A percentile compares a stretch with the other conserved stretches of the same genome.
phyloP scores from a whole-genome alignment of 2,797 vertebrate genomes.

The Tangara arthus region DNA sequence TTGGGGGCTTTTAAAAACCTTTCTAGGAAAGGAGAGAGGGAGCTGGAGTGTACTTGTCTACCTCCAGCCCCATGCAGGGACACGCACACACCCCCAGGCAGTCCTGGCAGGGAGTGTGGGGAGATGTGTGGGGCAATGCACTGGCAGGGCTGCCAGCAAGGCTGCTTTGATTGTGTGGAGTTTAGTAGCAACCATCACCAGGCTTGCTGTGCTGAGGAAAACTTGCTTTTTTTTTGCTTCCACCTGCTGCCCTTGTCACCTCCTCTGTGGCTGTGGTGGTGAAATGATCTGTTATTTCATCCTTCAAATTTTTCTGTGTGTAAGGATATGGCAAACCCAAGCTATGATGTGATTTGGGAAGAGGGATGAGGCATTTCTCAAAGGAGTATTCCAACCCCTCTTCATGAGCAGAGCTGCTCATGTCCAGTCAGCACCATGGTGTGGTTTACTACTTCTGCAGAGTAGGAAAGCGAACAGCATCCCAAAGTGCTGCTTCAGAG shows the following conservation, averaged over 20 bases:
- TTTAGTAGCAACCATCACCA: neutral
- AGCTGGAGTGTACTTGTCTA: neutral
- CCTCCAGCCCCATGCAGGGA: accelerated
- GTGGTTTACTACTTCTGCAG: neutral
- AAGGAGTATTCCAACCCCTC: neutral
- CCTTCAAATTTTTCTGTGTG: accelerated
- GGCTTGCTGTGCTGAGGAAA: neutral
- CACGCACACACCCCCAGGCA: accelerated
- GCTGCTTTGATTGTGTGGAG: neutral
- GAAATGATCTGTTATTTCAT: accelerated
- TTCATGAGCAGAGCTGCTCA: neutral
- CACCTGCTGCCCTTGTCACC: neutral
- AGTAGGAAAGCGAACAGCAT: neutral
- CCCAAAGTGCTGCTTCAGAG: neutral
- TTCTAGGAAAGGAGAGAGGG: neutral
- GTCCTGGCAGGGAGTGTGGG: neutral
- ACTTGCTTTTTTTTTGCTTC: neutral
- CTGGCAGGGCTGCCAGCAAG: neutral
- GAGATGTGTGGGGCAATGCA: accelerated
- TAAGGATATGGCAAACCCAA: neutral
- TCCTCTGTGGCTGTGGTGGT: accelerated
- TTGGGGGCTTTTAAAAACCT: neutral
- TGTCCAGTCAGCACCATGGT: neutral
- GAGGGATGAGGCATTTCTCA: neutral
- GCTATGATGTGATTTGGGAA: neutral